Conservation (phyloP, 2,888 invertebrate genomes). For the Icerya purchasi region DNA sequence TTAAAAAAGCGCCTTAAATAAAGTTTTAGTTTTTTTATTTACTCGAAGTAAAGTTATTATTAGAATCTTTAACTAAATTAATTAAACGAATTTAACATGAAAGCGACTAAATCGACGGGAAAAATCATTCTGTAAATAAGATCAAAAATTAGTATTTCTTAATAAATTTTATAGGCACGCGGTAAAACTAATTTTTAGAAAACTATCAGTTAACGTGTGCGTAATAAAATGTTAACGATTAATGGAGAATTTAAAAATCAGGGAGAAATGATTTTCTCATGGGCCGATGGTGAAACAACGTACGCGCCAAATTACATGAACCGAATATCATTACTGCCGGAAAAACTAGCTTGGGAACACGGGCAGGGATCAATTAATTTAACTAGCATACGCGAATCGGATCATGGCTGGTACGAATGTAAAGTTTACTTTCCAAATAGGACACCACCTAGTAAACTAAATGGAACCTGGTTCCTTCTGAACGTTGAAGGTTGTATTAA, state of each 20-base stretch:
- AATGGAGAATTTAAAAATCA: too few species aligned
- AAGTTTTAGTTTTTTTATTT: too few species aligned
- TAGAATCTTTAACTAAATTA: too few species aligned
- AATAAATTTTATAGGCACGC: background rate
- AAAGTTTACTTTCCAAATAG: constrained; percentile 69
- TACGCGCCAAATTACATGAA: constrained; percentile 48
- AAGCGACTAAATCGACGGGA: too few species aligned
- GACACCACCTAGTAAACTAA: constrained; percentile 59
- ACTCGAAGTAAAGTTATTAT: too few species aligned
- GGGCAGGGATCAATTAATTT: constrained; percentile 60
- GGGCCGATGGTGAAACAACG: constrained; percentile 48
- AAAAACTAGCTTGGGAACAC: constrained; percentile 24
- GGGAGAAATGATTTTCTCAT: constrained; percentile 60
- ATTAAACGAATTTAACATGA: too few species aligned
- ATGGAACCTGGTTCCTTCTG: constrained; percentile 76
- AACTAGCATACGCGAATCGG: constrained; percentile 65
- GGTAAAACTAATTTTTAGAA: background rate
- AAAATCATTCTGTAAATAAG: too few species aligned
- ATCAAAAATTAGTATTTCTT: too few species aligned
- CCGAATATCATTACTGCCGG: constrained; percentile 37
- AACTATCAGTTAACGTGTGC: background rate
- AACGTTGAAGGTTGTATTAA: constrained; percentile 51
- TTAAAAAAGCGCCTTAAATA: too few species aligned
- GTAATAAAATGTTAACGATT: background rate
- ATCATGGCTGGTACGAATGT: constrained; percentile 83